These are phyloP conservation scores for Drosophila conformis DNA, from an alignment of 2,888 invertebrate species.

Conservation along the genomic window DNA sequence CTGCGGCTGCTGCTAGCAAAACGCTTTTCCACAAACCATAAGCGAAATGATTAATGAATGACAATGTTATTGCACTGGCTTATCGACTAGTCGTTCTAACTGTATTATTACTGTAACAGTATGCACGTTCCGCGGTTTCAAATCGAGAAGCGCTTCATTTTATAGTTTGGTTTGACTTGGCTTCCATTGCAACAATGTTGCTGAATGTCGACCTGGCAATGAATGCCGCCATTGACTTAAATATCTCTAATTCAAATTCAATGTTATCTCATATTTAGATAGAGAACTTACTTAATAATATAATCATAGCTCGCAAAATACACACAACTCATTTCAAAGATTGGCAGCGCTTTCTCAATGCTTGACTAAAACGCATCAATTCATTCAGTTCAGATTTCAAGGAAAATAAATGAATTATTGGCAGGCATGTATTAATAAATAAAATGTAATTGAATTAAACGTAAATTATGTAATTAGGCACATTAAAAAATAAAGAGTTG, in stretches of 20 bases:
- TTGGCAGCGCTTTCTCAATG: too few species aligned
- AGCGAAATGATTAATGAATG: conserved; percentile 61
- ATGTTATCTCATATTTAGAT: neutral
- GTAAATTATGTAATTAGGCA: neutral
- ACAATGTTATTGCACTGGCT: conserved; percentile 37
- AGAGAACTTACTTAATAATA: neutral
- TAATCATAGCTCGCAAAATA: neutral
- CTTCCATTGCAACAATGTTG: neutral
- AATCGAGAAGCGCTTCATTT: neutral
- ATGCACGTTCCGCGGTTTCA: conserved; percentile 12
- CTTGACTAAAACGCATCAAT: neutral
- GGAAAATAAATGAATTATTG: neutral
- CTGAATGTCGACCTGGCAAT: neutral
- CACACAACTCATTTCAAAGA: neutral
- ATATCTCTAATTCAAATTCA: neutral
- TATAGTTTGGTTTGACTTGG: neutral
- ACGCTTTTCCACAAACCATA: conserved; percentile 47
- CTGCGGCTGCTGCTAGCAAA: conserved; percentile 35
- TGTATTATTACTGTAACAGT: conserved; percentile 33
- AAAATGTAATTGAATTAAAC: neutral
- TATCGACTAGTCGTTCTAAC: conserved; percentile 31
- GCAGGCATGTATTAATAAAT: neutral
- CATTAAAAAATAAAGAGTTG: neutral
- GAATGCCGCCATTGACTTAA: neutral
- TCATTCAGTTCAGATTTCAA: neutral